These are phyloP conservation scores for Trialeurodes vaporariorum DNA, from an alignment of 1,140 invertebrate genomes.

Conservation along the genomic window DNA sequence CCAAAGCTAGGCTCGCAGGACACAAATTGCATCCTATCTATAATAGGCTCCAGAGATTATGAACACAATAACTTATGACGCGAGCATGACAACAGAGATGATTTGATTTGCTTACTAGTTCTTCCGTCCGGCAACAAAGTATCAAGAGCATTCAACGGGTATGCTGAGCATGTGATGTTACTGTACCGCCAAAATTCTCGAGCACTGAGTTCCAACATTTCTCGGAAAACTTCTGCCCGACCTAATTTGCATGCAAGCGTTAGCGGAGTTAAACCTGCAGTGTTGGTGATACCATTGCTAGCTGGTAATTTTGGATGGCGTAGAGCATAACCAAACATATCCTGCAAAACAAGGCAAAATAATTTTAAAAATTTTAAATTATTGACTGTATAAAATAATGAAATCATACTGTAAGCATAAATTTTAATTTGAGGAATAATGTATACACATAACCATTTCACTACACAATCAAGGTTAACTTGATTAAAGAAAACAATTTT, in stretches of 20 bases:
- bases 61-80: too few species aligned
- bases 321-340: slow-evolving; percentile 96
- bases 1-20: too few species aligned
- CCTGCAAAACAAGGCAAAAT: slow-evolving; percentile 44
- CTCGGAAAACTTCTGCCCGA: slow-evolving; percentile 86
- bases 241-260: slow-evolving; percentile 93
- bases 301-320: slow-evolving; percentile 87
- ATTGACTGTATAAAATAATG: too few species aligned
- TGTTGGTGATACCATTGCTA: slow-evolving; percentile 76
- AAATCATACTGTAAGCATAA: too few species aligned
- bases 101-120: slow-evolving; percentile 84
- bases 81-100: too few species aligned
- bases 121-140: slow-evolving; percentile 85
- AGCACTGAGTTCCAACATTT: slow-evolving; percentile 93
- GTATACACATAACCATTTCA: too few species aligned
- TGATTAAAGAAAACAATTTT: too few species aligned
- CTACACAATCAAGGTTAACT: too few species aligned
- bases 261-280: slow-evolving; percentile 83
- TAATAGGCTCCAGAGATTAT: too few species aligned
- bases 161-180: slow-evolving; percentile 97
- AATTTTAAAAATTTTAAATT: too few species aligned
- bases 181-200: slow-evolving; percentile 97
- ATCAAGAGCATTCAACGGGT: slow-evolving; percentile 90
- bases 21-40: too few species aligned
- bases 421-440: too few species aligned